phyloP scores from a whole-genome alignment of 2,888 invertebrate species.

The Lobophora halterata region DNA sequence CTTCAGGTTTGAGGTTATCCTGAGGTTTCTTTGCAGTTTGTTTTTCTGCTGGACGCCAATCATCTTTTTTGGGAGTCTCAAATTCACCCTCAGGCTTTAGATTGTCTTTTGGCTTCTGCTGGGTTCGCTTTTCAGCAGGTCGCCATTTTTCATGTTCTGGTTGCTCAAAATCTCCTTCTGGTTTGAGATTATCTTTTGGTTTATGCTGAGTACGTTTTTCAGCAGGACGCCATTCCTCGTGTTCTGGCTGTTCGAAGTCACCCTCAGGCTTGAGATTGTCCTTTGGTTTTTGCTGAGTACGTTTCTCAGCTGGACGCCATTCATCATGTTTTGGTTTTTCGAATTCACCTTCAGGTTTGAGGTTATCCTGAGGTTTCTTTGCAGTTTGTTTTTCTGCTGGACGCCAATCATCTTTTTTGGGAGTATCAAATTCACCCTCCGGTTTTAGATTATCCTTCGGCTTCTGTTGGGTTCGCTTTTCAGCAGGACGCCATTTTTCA shows the following conservation, averaged over 20 bases:
- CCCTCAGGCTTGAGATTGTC: conserved; percentile 42
- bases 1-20: conserved; percentile 80
- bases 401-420: conserved; percentile 57
- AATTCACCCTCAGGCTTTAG: conserved; percentile 49
- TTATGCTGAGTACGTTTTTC: conserved; percentile 60
- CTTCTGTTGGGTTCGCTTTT: conserved; percentile 53
- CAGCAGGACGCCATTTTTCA: conserved; percentile 64
- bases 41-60: conserved; percentile 68
- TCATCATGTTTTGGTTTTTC: conserved; percentile 47
- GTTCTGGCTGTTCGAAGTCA: conserved; percentile 67
- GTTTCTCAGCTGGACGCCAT: conserved; percentile 69
- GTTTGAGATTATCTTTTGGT: conserved; percentile 77
- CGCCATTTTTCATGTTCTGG: conserved; percentile 50
- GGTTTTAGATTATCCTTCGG: conserved; percentile 74
- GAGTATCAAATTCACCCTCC: too few species aligned
- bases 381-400: conserved; percentile 63
- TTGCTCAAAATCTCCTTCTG: conserved; percentile 78
- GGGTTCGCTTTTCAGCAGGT: conserved; percentile 73
- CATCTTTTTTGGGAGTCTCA: conserved; percentile 63
- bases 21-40: conserved; percentile 58
- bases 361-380: conserved; percentile 70
- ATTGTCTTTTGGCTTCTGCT: conserved; percentile 57
- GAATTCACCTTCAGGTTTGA: conserved; percentile 78
- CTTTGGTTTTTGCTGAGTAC: conserved; percentile 61
- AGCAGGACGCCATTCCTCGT: conserved; percentile 67